These are phyloP conservation scores for Poeciliopsis presidionis DNA, from an alignment of 2,797 vertebrate genomes.

Conservation along the genomic window DNA sequence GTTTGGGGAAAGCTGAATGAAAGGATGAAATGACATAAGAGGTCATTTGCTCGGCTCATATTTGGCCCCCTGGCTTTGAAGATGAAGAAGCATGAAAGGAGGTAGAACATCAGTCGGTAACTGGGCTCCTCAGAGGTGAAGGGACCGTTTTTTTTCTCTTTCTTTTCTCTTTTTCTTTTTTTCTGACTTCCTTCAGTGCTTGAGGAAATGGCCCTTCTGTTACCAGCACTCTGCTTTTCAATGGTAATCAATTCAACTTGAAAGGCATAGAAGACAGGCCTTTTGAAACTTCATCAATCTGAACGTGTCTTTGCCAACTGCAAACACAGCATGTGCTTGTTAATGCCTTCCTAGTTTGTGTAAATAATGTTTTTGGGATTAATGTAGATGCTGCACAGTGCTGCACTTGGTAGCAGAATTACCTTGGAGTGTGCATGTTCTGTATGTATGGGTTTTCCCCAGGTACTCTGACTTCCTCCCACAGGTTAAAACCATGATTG, in stretches of 20 bases:
- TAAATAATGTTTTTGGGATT: constrained; percentile 9
- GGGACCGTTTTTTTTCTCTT: constrained; percentile 40
- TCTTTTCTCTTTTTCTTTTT: constrained; percentile 49
- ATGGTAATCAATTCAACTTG: constrained; percentile 77
- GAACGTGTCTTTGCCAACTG: constrained; percentile 32
- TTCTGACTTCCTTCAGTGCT: constrained; percentile 57
- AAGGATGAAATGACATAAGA: constrained; percentile 73
- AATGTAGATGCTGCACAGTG: not conserved
- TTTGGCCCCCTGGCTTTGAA: constrained; percentile 73
- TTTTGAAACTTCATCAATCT: constrained; percentile 43
- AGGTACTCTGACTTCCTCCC: no score
- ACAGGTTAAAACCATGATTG: no score
- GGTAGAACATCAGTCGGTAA: constrained; percentile 72
- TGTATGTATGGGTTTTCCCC: no score
- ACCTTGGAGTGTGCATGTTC: no score
- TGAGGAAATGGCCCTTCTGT: constrained; percentile 65
- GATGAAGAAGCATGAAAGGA: constrained; percentile 75
- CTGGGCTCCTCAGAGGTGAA: constrained; percentile 59
- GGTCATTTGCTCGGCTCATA: constrained; percentile 75
- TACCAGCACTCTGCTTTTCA: constrained; percentile 69
- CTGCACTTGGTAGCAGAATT: no score
- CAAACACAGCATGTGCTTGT: constrained; percentile 28
- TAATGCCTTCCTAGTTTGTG: constrained; percentile 34
- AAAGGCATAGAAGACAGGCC: constrained; percentile 57
- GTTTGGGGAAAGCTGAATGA: constrained; percentile 40